Conservation (phyloP, 2,113 vertebrate genomes). For the Neomonachus schauinslandi region DNA sequence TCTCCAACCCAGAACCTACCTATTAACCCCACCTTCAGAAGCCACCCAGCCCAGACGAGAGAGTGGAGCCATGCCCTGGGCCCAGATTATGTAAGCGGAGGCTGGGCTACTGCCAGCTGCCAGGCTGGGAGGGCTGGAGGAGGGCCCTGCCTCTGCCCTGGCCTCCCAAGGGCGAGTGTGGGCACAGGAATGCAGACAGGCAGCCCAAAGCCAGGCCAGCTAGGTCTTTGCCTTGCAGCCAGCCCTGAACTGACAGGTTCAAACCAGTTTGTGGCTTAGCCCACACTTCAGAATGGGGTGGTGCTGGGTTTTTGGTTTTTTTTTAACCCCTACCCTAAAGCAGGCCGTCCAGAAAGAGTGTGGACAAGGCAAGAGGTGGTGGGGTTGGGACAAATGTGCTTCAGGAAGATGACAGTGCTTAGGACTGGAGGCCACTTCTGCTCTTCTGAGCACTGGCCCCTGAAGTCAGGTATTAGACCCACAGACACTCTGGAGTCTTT, state of each 20-base stretch:
- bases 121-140: background rate
- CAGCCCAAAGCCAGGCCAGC: background rate
- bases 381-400: background rate
- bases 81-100: background rate
- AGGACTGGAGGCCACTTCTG: background rate
- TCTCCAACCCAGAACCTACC: background rate
- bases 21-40: background rate
- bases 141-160: background rate
- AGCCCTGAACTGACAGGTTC: conserved; percentile 38
- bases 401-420: background rate
- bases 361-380: background rate
- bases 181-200: conserved; percentile 62
- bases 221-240: conserved; percentile 20
- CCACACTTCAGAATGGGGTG: background rate
- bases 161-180: background rate
- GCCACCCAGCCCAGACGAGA: background rate
- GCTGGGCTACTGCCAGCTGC: background rate
- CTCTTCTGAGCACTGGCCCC: background rate
- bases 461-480: background rate
- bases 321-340: background rate
- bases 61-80: background rate
- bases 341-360: background rate
- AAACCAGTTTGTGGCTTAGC: conserved; percentile 55
- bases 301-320: background rate
- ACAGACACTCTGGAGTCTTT: background rate